Base-by-base conservation (phyloP, 2,113 vertebrate genomes). In the Pterocles burchelli region DNA sequence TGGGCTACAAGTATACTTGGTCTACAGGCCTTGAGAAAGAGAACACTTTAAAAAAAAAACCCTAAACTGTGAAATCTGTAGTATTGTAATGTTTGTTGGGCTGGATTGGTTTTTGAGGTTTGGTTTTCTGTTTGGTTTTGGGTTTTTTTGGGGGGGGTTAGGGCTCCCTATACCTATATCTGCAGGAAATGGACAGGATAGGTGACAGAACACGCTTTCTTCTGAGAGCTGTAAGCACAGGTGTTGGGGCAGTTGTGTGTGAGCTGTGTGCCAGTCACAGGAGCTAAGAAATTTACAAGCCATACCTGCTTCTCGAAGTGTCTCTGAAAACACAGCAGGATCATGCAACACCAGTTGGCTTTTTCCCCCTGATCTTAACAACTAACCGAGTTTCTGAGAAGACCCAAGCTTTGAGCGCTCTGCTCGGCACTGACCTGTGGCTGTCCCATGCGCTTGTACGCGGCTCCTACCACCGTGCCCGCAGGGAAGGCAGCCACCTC, bases 141-240 rank as follows among this genome's bases (percentile, higher is more conserved):
- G 22, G 5, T 59, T 11, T 25, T 55, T 43, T 18, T 8, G 26
- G 15, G 17, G 54, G 10, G 18, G 6, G 0, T 1, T 15, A 4
- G 16, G 11, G 25, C 6, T 55, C 9, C 8, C 20, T 18, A 13
- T 4, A 17, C 8, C 7, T 13, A 1, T n/a, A 13, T 1, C 55
- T 28, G 26, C 8, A 49, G 13, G n/a, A 29, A 71, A 49, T 13
- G 2, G 8, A 16, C 16, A 17, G 28, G n/a, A 1, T 4, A 59
- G 11, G 1, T 24, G 11, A 9, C 4, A 14, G 33, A 24, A 10
- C 0, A 3, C 0, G 6, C 2, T n/a, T 10, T 17, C 13, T 24
- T 58, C 11, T 28, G 36, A 17, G 18, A n/a, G 16, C 18, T 36
- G 26, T 2, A 25, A 3, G 6, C 1, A 1, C 14, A 3, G 4